Percentiles rank a stretch among this genome's conserved stretches.
Evolutionary conservation across 2,888 invertebrate genomes (phyloP).

Genomic region (Smittia sp.): DNA sequence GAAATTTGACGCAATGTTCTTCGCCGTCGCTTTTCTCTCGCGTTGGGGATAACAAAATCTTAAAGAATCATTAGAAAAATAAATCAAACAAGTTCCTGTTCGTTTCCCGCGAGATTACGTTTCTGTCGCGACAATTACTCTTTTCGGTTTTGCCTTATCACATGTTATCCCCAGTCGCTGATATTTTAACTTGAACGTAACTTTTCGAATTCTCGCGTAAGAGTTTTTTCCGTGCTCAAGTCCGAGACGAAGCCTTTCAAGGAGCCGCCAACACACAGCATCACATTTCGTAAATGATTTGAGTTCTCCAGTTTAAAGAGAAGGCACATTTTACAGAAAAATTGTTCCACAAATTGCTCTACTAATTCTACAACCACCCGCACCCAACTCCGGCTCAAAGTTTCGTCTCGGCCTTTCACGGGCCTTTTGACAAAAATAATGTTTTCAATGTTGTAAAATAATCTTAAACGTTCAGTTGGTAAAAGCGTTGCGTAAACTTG

Average conservation of each 20-base stretch:
- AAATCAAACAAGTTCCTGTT: too few relatives aligned
- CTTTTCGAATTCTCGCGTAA: background rate
- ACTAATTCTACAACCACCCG: background rate
- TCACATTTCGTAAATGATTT: background rate
- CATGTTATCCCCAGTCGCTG: background rate
- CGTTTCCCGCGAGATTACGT: background rate
- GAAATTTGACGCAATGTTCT: background rate
- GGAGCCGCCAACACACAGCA: background rate
- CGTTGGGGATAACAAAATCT: background rate
- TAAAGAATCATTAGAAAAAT: background rate
- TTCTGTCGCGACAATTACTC: background rate
- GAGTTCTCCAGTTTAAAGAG: background rate
- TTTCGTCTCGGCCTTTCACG: too few relatives aligned
- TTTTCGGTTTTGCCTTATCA: background rate
- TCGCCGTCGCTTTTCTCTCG: background rate
- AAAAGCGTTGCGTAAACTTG: background rate
- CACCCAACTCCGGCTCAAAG: too few relatives aligned
- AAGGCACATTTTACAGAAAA: slow-evolving; percentile 11
- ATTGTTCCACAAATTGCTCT: slow-evolving; percentile 30
- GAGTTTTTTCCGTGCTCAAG: background rate
- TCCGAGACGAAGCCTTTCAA: background rate
- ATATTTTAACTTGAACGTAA: background rate
- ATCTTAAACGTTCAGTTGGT: background rate
- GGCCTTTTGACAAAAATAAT: background rate
- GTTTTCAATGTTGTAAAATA: background rate